Conservation (phyloP, 2,797 vertebrate species). For the Galagoides demidoff region DNA sequence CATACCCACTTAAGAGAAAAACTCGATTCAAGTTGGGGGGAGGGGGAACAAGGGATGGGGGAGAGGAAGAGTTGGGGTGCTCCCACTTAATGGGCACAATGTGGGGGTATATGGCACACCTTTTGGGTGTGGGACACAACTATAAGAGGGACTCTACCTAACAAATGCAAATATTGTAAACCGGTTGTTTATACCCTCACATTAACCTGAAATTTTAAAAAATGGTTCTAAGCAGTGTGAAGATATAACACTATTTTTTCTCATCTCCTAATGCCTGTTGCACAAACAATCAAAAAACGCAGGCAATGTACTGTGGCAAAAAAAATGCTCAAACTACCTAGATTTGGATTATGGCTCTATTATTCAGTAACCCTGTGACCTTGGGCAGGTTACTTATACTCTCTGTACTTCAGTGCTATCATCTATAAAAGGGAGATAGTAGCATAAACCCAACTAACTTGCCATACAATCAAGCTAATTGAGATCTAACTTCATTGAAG, state of each 20-base stretch:
- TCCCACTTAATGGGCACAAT: no score
- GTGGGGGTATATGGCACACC: no score
- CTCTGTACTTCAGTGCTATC: slow-evolving; percentile 15
- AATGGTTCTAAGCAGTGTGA: slow-evolving; percentile 40
- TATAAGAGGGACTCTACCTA: no score
- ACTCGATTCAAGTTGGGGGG: no score
- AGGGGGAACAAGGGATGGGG: no score
- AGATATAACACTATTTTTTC: not conserved
- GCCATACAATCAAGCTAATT: slow-evolving; percentile 29
- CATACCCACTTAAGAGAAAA: no score
- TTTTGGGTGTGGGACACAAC: no score
- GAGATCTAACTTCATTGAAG: not conserved
- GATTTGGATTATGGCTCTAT: not conserved
- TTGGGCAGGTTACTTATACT: slow-evolving; percentile 3
- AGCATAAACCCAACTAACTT: slow-evolving; percentile 13
- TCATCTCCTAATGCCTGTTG: not conserved
- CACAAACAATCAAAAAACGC: not conserved
- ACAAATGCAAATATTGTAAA: no score
- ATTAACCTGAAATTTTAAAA: not conserved
- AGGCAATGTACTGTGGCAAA: not conserved
- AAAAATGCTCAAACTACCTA: not conserved
- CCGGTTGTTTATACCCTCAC: no score
- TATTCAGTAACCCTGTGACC: slow-evolving; percentile 3
- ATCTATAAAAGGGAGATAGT: slow-evolving; percentile 12
- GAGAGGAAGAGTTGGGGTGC: no score